Evolutionary conservation across 2,888 invertebrate species (phyloP).

Genomic region (Hyles lineata): DNA sequence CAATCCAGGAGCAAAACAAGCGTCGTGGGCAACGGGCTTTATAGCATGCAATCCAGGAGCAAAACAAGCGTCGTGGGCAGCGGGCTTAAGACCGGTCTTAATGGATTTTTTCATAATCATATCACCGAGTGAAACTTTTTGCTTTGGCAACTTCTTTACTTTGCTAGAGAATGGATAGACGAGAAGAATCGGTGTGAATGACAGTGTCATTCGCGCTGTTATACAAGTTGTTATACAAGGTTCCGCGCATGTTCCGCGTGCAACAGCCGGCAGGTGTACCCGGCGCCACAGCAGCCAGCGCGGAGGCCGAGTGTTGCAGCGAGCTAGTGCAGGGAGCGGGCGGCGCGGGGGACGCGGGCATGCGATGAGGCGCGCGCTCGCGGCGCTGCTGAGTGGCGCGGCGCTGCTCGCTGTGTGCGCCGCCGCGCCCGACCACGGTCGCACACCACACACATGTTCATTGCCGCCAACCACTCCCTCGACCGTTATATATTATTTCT

Average conservation of each 20-base stretch:
- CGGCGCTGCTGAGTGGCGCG: constrained; percentile 39
- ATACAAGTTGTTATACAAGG: no score
- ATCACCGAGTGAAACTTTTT: neutral
- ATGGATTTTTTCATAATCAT: neutral
- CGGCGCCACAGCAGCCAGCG: neutral
- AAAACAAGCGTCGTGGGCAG: no score
- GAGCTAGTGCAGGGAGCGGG: constrained; percentile 11
- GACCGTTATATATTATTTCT: neutral
- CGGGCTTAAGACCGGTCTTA: no score
- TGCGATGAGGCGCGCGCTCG: constrained; percentile 43
- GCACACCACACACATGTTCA: no score
- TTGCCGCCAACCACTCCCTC: neutral
- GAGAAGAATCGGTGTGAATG: neutral
- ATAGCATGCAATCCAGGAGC: no score
- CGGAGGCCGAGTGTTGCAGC: neutral
- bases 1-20: no score
- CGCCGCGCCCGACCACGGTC: neutral
- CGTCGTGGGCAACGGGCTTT: no score
- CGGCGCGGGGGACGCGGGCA: constrained; percentile 27
- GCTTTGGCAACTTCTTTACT: neutral
- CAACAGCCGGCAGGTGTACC: no score
- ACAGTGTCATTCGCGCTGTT: neutral
- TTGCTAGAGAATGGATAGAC: neutral
- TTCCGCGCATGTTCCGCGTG: no score
- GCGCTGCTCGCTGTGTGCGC: constrained; percentile 16